Conservation (phyloP, 1,140 invertebrate genomes). For the Cydia amplana region DNA sequence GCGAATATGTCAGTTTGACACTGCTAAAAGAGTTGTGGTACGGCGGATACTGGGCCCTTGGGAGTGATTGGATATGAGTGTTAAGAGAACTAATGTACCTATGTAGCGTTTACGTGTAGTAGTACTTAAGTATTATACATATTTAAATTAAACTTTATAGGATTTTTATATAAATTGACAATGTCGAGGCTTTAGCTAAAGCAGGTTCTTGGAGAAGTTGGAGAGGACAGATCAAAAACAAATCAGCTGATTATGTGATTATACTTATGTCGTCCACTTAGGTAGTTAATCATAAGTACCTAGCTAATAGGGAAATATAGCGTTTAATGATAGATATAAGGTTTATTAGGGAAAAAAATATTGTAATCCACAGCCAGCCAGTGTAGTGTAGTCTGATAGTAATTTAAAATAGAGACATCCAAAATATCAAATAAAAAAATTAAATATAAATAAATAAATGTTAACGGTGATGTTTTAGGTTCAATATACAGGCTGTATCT, state of each 20-base stretch:
- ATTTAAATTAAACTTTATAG: not conserved
- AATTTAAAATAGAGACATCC: constrained; percentile 36
- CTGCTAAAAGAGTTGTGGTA: no score
- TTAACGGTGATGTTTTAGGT: no score
- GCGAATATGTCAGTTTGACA: no score
- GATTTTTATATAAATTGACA: not conserved
- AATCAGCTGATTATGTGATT: not conserved
- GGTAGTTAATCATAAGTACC: not conserved
- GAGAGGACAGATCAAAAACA: no score
- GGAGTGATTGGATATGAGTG: not conserved
- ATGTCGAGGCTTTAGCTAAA: no score
- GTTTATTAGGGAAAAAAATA: not conserved
- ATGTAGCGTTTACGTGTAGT: no score
- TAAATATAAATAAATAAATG: no score
- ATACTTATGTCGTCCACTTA: not conserved
- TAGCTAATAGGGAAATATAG: not conserved
- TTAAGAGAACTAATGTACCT: not conserved
- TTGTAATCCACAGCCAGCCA: constrained; percentile 59
- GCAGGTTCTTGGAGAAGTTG: no score
- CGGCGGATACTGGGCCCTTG: no score
- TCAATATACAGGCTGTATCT: no score
- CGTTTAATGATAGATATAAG: not conserved
- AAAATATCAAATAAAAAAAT: no score
- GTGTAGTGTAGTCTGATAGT: constrained; percentile 71
- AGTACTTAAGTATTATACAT: not conserved